Evolutionary conservation across 2,888 invertebrate genomes (phyloP).

Genomic region (Osedax fenrisi): DNA sequence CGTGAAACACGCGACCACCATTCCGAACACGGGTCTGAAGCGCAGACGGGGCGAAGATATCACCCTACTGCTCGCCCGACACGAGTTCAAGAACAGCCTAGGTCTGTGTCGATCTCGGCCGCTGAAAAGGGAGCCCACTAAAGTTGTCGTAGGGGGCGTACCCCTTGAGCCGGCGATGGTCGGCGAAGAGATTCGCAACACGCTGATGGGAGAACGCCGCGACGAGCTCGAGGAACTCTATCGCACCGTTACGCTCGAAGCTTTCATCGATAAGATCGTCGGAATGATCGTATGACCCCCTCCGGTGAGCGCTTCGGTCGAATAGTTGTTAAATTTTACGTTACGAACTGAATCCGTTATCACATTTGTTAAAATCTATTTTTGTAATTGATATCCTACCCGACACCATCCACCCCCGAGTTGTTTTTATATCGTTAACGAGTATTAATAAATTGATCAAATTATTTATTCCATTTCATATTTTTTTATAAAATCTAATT

Average conservation of each 20-base stretch:
- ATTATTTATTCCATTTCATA: too few relatives aligned
- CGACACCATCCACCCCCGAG: too few relatives aligned
- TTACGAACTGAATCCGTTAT: too few relatives aligned
- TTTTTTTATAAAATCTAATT: too few relatives aligned
- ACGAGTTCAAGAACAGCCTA: background rate
- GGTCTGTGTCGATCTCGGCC: background rate
- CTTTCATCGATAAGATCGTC: background rate
- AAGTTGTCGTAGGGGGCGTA: background rate
- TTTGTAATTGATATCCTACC: too few relatives aligned
- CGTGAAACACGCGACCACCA: background rate
- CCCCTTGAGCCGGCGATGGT: background rate
- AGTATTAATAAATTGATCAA: too few relatives aligned
- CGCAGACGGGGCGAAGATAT: background rate
- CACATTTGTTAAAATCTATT: too few relatives aligned
- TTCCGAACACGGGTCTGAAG: background rate
- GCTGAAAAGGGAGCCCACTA: background rate
- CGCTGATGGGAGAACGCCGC: background rate
- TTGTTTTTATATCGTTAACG: too few relatives aligned
- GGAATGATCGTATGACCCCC: background rate
- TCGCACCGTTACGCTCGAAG: background rate
- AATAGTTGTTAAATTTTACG: too few relatives aligned
- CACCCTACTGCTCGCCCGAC: background rate
- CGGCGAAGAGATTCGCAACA: background rate
- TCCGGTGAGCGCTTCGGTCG: too few relatives aligned
- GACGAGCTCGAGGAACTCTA: background rate